These are phyloP conservation scores for Myotis myotis DNA, from an alignment of 2,797 vertebrate species.

Conservation along the genomic window DNA sequence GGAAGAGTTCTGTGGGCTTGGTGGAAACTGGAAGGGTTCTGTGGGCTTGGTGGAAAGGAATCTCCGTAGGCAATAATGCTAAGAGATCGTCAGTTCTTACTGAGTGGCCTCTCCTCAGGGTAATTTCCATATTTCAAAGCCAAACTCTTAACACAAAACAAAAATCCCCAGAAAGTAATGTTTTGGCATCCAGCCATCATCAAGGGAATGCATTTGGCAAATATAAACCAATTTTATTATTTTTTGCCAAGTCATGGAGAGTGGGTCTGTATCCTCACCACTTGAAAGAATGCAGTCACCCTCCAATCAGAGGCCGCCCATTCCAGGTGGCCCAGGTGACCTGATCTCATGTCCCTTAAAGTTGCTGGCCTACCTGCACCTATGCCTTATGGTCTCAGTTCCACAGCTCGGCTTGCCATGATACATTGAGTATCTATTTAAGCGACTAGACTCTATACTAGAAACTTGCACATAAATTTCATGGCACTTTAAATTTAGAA, in stretches of 20 bases:
- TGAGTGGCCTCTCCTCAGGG: neutral
- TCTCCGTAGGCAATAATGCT: neutral
- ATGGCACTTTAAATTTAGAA: neutral
- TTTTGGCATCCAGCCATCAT: neutral
- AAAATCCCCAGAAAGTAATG: neutral
- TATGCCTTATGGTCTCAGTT: neutral
- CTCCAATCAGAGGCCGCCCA: neutral
- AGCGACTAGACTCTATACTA: neutral
- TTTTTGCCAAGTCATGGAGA: neutral
- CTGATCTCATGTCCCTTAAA: neutral
- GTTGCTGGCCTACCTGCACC: neutral
- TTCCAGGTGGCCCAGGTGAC: neutral
- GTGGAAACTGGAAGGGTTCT: neutral
- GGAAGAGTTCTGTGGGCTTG: neutral
- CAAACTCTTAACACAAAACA: neutral
- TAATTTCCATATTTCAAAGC: constrained; percentile 49
- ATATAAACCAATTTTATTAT: constrained; percentile 2
- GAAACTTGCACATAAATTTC: neutral
- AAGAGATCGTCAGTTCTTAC: neutral
- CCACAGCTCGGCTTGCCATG: neutral
- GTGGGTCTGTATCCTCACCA: neutral
- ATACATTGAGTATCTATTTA: neutral
- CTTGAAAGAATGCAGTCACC: neutral
- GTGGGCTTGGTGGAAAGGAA: neutral
- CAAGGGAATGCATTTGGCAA: constrained; percentile 39